Base-by-base conservation (phyloP, 2,888 invertebrate species). In the Furcula furcula region DNA sequence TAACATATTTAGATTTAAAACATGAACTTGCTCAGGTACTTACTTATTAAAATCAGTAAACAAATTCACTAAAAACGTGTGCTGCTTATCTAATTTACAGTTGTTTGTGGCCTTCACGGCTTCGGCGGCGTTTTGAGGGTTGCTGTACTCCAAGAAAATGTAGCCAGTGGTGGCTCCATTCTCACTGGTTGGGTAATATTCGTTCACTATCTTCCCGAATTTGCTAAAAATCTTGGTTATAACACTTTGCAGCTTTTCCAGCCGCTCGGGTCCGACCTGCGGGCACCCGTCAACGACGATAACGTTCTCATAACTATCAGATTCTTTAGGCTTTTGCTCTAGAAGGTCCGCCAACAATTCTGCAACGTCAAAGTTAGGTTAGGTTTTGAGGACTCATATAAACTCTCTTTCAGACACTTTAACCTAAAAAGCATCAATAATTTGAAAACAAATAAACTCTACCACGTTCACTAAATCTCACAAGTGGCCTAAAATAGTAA, bases 221-320 rank as follows among this genome's bases (percentile, higher is more conserved):
- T 95, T 97, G 34, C 93, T 92, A 77, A 97, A 98, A 31, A 98
- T 92, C 85, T 98, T 99, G 41, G 92, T 92, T 53, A 99, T 94
- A 12, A 99, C 97, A 41, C 93, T 94, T 74, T 97, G 95, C 26
- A 99, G 91, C 81, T 98, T 98, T 40, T 97, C 97, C 49, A 98
- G 87, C 33, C 98, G 92, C 53, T 97, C 96, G 19, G 95, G 94
- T 32, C 96, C 98, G 55, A 99, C 98, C 77, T 95, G 94, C 23
- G 99, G 99, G 36, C 98, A 95, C 50, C 98, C 98, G 75, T 99
- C 99, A 6, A 99, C 96, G 7, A 99, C 96, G 50, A 99, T 93
- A 29, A 98, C 97, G 64, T 95, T 96, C 77, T 99, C 98, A 34
- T 98, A 97, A 28, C 98, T 98, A 84, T 98, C 98, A 3, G 97